Percentiles rank a stretch among this genome's conserved stretches.
Conservation (phyloP, 2,888 invertebrate species). For the Sussaba pulchella region DNA sequence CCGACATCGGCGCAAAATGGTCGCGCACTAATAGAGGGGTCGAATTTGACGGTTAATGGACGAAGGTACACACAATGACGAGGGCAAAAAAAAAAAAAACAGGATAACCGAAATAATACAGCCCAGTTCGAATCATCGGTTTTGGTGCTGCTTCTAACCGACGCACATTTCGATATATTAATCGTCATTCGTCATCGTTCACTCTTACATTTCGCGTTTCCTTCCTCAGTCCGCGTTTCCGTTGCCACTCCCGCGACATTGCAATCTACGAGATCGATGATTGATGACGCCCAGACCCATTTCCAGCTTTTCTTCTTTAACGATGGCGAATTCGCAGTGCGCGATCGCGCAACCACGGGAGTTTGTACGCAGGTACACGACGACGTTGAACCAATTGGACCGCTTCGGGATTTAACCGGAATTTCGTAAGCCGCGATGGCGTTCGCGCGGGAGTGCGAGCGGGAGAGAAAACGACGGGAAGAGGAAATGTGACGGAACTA, state of each 20-base stretch:
- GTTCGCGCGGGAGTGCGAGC: slow-evolving; percentile 24
- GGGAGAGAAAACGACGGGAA: slow-evolving; percentile 22
- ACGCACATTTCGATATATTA: slow-evolving; percentile 64
- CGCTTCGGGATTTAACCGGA: slow-evolving; percentile 46
- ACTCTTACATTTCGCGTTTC: slow-evolving; percentile 35
- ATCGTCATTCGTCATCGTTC: slow-evolving; percentile 48
- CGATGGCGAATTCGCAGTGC: neutral
- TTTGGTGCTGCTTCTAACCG: neutral
- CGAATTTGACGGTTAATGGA: too few species aligned
- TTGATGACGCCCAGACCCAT: slow-evolving; percentile 41
- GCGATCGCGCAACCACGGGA: neutral
- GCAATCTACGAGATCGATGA: slow-evolving; percentile 41
- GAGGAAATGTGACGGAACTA: slow-evolving; percentile 68
- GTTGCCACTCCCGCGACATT: neutral
- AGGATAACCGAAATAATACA: too few species aligned
- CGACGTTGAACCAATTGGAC: slow-evolving; percentile 48
- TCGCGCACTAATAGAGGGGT: neutral
- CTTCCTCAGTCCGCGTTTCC: slow-evolving; percentile 27
- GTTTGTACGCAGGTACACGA: slow-evolving; percentile 1
- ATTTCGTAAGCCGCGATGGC: slow-evolving; percentile 46
- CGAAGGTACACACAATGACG: too few species aligned
- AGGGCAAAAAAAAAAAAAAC: too few species aligned
- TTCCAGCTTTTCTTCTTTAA: neutral
- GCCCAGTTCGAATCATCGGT: neutral
- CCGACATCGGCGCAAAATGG: neutral